phyloP scores from a whole-genome alignment of 2,888 invertebrate species.

The Antitype chi region DNA sequence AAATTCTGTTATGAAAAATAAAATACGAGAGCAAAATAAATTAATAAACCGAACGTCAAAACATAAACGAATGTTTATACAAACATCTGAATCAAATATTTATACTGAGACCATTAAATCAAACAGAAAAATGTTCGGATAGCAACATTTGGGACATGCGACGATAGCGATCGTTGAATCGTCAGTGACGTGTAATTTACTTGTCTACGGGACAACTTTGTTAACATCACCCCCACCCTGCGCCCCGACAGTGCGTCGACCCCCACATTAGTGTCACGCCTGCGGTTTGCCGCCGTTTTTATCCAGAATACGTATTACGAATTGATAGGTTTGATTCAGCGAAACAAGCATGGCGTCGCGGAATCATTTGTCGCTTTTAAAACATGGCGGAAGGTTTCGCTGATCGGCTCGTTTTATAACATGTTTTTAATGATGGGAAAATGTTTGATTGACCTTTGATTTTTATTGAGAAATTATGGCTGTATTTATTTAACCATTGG shows the following conservation, averaged over 20 bases:
- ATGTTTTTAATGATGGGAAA: conserved; percentile 12
- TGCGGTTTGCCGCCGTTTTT: conserved; percentile 51
- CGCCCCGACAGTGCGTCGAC: conserved; percentile 47
- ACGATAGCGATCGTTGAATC: conserved; percentile 38
- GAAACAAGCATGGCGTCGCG: conserved; percentile 2
- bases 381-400: conserved; percentile 17
- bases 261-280: conserved; percentile 51
- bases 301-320: conserved; percentile 38
- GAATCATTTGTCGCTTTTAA: conserved; percentile 34
- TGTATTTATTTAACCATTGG: background rate
- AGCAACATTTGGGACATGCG: conserved; percentile 52
- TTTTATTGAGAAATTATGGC: conserved; percentile 2
- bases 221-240: conserved; percentile 34
- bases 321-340: conserved; percentile 46
- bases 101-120: conserved; percentile 41
- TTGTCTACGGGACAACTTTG: conserved; percentile 63
- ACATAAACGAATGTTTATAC: conserved; percentile 30
- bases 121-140: conserved; percentile 42
- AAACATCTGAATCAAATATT: conserved; percentile 51
- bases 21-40: conserved; percentile 21
- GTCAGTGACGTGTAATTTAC: conserved; percentile 55
- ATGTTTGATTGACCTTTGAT: conserved; percentile 3
- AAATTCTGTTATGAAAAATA: conserved; percentile 22
- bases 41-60: conserved; percentile 29
- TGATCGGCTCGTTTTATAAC: background rate